Base-by-base conservation (phyloP, 2,797 vertebrate species). In the Macrochelys suwanniensis region DNA sequence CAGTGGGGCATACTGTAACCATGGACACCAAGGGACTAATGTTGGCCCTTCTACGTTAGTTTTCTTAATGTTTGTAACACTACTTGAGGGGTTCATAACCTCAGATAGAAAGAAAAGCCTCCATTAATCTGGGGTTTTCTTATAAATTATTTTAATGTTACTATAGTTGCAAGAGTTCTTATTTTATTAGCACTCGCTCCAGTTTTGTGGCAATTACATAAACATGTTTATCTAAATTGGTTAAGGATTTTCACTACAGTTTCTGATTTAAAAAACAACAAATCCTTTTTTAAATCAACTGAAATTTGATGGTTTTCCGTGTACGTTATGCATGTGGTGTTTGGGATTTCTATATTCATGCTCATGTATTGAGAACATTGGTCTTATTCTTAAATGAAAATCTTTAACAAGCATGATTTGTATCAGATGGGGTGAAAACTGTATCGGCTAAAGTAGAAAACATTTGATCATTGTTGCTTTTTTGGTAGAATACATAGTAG, bases 181-280 rank as follows among this genome's bases (percentile, higher is more conserved):
- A 82, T 94, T 80, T 96, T 97, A 87, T 97, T 98, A 97, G 96
- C 92, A 94, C 91, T 93, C 92, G 97, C 93, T 98, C 95, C 86
- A 33, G 31, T 97, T 97, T 97, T 94, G 93, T 97, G 96, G 89
- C 95, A 96, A 53, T 96, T 97, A 96, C 37, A 6, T 97, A 77
- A 54, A 80, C 76, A 91, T 97, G 78, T 93, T 93, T 97, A 77
- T 61, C 94, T 96, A 94, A 98, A 97, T 91, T 85, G 77, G 79
- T 96, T 98, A 98, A 98, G 98, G 98, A 98, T 98, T 98, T 98
- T 98, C 98, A 98, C 98, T 98, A 98, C 97, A 97, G 97, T 98
- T 98, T 61, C 84, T 97, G 92, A 96, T 95, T 97, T 94, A 49
- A 88, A 96, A 71, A 95, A 82, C 87, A 92, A 79, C 93, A 94